Percentiles rank a stretch among this genome's conserved stretches.
These are phyloP conservation scores for Phodopus roborovskii DNA, from an alignment of 2,113 vertebrate species.

Conservation along the genomic window DNA sequence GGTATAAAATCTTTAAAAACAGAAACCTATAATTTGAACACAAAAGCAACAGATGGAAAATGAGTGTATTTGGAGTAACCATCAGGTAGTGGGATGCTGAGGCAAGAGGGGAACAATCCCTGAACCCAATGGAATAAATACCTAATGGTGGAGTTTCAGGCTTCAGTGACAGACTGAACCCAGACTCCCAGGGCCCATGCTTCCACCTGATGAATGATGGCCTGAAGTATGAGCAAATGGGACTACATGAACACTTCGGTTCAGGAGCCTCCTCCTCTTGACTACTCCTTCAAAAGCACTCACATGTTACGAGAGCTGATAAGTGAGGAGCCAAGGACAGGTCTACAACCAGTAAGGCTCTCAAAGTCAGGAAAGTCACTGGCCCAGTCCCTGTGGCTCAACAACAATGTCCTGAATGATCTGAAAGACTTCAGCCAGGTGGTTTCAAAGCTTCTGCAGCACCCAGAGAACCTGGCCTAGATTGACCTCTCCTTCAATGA, in stretches of 20 bases:
- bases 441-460: constrained; percentile 83
- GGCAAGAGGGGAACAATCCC: too few species aligned
- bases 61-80: neutral
- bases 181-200: too few species aligned
- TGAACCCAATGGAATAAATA: too few species aligned
- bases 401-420: constrained; percentile 90
- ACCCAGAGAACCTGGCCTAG: constrained; percentile 89
- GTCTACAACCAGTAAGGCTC: constrained; percentile 81
- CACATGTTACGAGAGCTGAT: constrained; percentile 81
- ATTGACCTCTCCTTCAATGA: constrained; percentile 93
- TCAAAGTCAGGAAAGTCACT: constrained; percentile 84
- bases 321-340: constrained; percentile 84
- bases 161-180: too few species aligned
- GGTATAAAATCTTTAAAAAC: neutral
- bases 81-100: too few species aligned
- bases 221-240: too few species aligned
- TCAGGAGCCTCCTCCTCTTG: too few species aligned
- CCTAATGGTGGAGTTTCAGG: too few species aligned
- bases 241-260: too few species aligned
- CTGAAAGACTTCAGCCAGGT: constrained; percentile 84
- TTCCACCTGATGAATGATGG: too few species aligned
- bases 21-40: neutral
- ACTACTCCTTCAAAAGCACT: too few species aligned
- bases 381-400: constrained; percentile 88
- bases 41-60: neutral